phyloP scores from a whole-genome alignment of 2,113 vertebrate genomes.

The Notothenia coriiceps region DNA sequence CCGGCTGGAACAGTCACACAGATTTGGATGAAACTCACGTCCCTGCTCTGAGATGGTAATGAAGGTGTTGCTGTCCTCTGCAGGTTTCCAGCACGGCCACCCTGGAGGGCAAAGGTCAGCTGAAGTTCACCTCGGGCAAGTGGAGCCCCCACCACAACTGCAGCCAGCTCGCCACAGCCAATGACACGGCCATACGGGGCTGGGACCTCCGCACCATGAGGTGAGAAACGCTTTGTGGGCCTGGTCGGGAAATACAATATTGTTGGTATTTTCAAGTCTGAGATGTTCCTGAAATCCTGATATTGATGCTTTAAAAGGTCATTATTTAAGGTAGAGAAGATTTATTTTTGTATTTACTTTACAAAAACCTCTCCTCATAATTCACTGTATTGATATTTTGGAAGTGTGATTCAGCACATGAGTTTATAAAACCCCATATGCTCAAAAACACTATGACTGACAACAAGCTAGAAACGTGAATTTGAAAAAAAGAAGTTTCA shows the following conservation, averaged over 20 bases:
- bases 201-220: slow-evolving; percentile 98
- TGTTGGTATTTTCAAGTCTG: not conserved
- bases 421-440: slow-evolving; percentile 16
- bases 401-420: not conserved
- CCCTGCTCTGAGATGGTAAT: slow-evolving; percentile 19
- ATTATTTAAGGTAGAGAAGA: slow-evolving; percentile 7
- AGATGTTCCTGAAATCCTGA: not conserved
- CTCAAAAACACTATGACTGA: not conserved
- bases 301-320: not conserved
- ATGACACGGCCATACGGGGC: slow-evolving; percentile 92
- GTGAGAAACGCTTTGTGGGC: slow-evolving; percentile 69
- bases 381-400: too few species aligned
- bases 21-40: slow-evolving; percentile 30
- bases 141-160: slow-evolving; percentile 99
- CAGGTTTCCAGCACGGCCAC: slow-evolving; percentile 91
- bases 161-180: slow-evolving; percentile 96
- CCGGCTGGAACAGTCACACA: slow-evolving; percentile 9
- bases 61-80: slow-evolving; percentile 11
- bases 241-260: slow-evolving; percentile 5
- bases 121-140: slow-evolving; percentile 94
- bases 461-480: slow-evolving; percentile 4
- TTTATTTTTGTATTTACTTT: not conserved
- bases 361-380: not conserved
- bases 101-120: slow-evolving; percentile 96
- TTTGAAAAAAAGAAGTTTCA: slow-evolving; percentile 2